phyloP scores from a whole-genome alignment of 1,140 invertebrate species.

The Limonius californicus region DNA sequence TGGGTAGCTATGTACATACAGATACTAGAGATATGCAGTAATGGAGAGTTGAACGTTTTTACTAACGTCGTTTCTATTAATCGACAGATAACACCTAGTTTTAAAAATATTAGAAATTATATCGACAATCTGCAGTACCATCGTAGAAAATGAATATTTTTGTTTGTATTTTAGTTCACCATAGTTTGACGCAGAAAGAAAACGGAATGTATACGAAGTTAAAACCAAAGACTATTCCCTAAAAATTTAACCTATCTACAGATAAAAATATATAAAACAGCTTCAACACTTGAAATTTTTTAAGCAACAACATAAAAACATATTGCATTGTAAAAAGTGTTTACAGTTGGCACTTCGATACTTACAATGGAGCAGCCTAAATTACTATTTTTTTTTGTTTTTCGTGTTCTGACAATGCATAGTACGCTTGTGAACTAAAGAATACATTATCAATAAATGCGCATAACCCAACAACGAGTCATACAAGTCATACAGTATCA shows the following conservation, averaged over 20 bases:
- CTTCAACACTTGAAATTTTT: not conserved
- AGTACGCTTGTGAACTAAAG: not conserved
- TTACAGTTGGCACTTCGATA: slow-evolving; percentile 1
- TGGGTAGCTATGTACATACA: slow-evolving; percentile 11
- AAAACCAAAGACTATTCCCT: slow-evolving; percentile 5
- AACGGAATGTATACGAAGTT: slow-evolving; percentile 6
- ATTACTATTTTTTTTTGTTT: no score
- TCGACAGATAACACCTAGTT: not conserved
- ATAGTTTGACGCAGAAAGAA: not conserved
- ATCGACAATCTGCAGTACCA: not conserved
- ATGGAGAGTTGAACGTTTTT: not conserved
- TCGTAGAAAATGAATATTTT: not conserved
- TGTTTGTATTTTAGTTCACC: not conserved
- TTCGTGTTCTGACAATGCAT: not conserved
- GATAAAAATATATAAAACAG: slow-evolving; percentile 1
- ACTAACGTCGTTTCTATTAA: not conserved
- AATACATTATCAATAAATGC: not conserved
- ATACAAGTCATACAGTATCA: slow-evolving; percentile 1
- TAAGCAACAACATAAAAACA: not conserved
- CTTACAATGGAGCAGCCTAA: not conserved
- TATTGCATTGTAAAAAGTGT: not conserved
- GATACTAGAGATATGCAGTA: slow-evolving; percentile 3
- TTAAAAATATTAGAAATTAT: not conserved
- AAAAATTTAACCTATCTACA: not conserved
- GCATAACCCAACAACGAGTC: slow-evolving; percentile 5